Base-by-base conservation (phyloP, 2,888 invertebrate species). In the Orthosia gothica region DNA sequence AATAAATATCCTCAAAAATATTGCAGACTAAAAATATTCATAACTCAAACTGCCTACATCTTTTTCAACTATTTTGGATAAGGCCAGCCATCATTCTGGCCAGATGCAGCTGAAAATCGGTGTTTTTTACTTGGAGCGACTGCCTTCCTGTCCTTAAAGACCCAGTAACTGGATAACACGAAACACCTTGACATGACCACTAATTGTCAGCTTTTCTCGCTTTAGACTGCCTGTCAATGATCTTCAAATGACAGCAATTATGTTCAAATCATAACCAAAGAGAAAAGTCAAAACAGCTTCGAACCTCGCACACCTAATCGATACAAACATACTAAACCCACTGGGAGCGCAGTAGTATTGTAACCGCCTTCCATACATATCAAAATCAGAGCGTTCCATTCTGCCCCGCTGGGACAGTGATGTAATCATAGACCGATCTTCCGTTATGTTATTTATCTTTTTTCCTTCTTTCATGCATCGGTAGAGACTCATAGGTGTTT, bases 371-470 rank as follows among this genome's bases (percentile, higher is more conserved):
- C 65, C 79, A 73, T 79, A 79, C 76, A 83, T 80, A 83, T 79
- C 79, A 67, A 75, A 82, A 79, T 85, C 80, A 76, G 63, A 73
- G 26, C 71, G 77, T 86, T 81, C 74, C 72, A 85, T 83, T 74
- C 67, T 62, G 75, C 67, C 74, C 85, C 83, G 54, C 20, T n/a
- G 86, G 78, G 88, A 86, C 76, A 58, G 64, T 83, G 69, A 86
- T 81, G 78, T 81, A 86, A 87, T 87, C 86, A 87, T 76, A 81
- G 64, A 83, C 81, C 86, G 76, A 83, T 87, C 77, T 85, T 71
- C 77, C 70, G 74, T 67, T 86, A 66, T 74, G 61, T 74, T 83
- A 80, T 86, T 80, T 79, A 87, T 82, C 68, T 79, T 76, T 83
- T 77, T 83, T 62, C 70, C 81, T 65, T 58, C 79, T 68, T 40